Base-by-base conservation (phyloP, 2,797 vertebrate genomes). In the Tauraco hartlaubi region DNA sequence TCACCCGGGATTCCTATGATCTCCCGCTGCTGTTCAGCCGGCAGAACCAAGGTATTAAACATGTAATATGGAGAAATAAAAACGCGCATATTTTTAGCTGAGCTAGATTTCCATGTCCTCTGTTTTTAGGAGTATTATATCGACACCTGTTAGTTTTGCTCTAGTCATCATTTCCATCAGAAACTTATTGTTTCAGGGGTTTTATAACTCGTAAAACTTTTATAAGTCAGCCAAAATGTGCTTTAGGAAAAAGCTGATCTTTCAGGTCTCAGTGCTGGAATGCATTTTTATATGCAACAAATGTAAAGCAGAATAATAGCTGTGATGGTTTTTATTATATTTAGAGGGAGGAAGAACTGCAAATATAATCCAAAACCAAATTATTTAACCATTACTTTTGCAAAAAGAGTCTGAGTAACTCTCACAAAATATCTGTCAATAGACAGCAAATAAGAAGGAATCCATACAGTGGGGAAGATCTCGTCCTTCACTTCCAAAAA, bases 121-220 rank as follows among this genome's bases (percentile, higher is more conserved):
- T 80, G 22, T 26, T 96, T 89, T 91, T 41, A 90, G 43, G 37
- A 55, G 54, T 51, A 83, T 77, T 67, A 48, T 55, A 82, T 56
- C 68, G 85, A 91, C 91, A 95, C 91, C 84, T 96, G 91, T 55
- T 83, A 64, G 49, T 87, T 95, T 93, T 91, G 82, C 81, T 85
- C 64, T 58, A 80, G 85, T 94, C 84, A 88, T 91, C 72, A 29
- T 93, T 94, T 96, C 86, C 94, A 96, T 78, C 43, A 83, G 92
- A 72, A 92, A 87, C 59, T 48, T 79, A 82, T 89, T 82, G 63
- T 87, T 96, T 87, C 67, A 74, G 58, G 64, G n/a, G 37, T 43
- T 96, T 96, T 96, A 85, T 78, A 83, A 79, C 75, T 94, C 2
- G 0, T 95, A 93, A 95, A 96, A 90, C 21, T 95, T 93, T 83